These are phyloP conservation scores for Drosophila cardini DNA, from an alignment of 1,140 invertebrate genomes.

Conservation along the genomic window DNA sequence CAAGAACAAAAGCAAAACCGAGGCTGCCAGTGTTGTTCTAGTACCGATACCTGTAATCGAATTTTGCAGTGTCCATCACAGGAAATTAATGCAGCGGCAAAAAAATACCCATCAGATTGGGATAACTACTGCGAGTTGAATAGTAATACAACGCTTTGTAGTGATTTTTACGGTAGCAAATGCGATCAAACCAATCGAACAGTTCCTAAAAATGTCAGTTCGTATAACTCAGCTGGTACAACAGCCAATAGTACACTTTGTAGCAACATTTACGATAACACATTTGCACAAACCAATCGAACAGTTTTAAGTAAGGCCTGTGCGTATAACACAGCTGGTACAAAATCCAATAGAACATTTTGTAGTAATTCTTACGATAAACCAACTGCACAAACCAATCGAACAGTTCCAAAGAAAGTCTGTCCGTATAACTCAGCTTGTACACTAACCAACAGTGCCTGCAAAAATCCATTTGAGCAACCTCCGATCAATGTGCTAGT, in stretches of 20 bases:
- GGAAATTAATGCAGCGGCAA: background rate
- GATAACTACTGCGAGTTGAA: background rate
- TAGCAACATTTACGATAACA: background rate
- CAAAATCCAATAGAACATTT: background rate
- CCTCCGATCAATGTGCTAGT: slow-evolving; percentile 55
- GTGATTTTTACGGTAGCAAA: background rate
- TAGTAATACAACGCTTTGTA: background rate
- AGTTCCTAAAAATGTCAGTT: background rate
- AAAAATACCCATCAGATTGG: background rate
- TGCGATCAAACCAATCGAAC: background rate
- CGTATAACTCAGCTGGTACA: too few species aligned
- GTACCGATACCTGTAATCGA: background rate
- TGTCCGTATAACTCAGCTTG: background rate
- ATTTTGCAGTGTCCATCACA: background rate
- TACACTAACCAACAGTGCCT: background rate
- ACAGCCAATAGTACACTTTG: too few species aligned
- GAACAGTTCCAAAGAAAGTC: background rate
- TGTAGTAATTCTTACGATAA: too few species aligned
- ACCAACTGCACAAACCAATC: background rate
- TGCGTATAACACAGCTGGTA: background rate
- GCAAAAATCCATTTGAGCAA: background rate
- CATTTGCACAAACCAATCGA: background rate
- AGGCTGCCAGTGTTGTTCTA: background rate
- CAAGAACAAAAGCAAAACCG: background rate
- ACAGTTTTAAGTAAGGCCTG: background rate